Conservation (phyloP, 2,797 vertebrate genomes). For the Thaleichthys pacificus region DNA sequence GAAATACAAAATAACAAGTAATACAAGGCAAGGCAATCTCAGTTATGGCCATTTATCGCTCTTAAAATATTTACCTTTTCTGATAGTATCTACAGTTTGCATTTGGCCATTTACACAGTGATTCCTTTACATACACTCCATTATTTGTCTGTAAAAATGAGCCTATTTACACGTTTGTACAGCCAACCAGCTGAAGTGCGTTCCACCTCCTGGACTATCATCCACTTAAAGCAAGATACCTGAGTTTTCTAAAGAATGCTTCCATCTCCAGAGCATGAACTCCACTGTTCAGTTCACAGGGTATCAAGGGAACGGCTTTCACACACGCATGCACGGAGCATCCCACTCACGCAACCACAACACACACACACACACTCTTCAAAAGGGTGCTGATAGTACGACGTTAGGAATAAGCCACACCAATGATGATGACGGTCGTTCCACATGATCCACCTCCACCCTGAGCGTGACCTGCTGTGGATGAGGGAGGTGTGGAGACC, state of each 20-base stretch:
- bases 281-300: conserved; percentile 78
- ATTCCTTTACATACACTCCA: conserved; percentile 75
- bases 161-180: conserved; percentile 91
- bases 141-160: conserved; percentile 80
- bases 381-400: conserved; percentile 38
- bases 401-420: conserved; percentile 38
- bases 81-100: conserved; percentile 87
- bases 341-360: not conserved
- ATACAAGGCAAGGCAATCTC: conserved; percentile 87
- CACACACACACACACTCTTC: conserved; percentile 23
- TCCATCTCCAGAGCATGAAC: conserved; percentile 73
- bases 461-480: conserved; percentile 34
- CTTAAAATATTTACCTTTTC: conserved; percentile 84
- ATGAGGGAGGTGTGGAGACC: conserved; percentile 55
- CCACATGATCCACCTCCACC: conserved; percentile 33
- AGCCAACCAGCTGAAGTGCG: conserved; percentile 76
- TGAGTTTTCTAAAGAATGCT: conserved; percentile 87
- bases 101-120: conserved; percentile 88
- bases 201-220: conserved; percentile 77
- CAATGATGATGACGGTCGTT: conserved; percentile 24
- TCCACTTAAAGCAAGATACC: conserved; percentile 88
- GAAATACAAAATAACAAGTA: conserved; percentile 75
- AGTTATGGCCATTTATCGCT: conserved; percentile 78
- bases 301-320: conserved; percentile 25
- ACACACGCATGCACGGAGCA: not conserved